Conservation (phyloP, 1,140 invertebrate genomes). For the Cataglyphis hispanica region DNA sequence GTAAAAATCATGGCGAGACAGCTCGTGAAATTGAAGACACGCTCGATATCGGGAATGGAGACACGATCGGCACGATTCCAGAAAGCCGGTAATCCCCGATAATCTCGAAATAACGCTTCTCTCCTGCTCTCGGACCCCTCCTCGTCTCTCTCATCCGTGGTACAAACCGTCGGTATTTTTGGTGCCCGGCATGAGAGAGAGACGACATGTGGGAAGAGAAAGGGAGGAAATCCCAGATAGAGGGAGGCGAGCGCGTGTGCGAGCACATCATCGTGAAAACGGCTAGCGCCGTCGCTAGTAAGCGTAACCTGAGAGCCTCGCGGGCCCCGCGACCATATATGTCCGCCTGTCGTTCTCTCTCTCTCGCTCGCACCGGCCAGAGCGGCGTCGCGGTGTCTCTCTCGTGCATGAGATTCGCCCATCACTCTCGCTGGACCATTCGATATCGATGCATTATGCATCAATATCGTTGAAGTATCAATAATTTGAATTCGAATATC, state of each 20-base stretch:
- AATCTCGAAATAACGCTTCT: constrained; percentile 82
- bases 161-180: constrained; percentile 77
- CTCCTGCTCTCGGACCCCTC: constrained; percentile 36
- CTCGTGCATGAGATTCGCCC: constrained; percentile 64
- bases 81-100: constrained; percentile 81
- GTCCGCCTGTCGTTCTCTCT: constrained; percentile 81
- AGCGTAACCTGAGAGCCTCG: constrained; percentile 85
- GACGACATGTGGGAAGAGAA: constrained; percentile 13
- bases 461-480: constrained; percentile 18
- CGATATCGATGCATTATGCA: constrained; percentile 13
- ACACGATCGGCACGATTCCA: constrained; percentile 80
- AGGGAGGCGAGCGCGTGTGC: constrained; percentile 44
- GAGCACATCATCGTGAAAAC: constrained; percentile 79
- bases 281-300: constrained; percentile 80
- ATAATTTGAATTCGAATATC: constrained; percentile 8
- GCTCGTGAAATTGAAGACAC: constrained; percentile 37
- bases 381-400: constrained; percentile 69
- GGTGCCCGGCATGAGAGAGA: constrained; percentile 67
- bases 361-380: constrained; percentile 68
- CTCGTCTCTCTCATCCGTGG: constrained; percentile 60
- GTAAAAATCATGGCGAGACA: constrained; percentile 15
- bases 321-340: constrained; percentile 86
- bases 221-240: constrained; percentile 50
- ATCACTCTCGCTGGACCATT: neutral
- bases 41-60: constrained; percentile 68